Conservation (phyloP, 2,797 vertebrate genomes). For the Pangasius larnaudii region DNA sequence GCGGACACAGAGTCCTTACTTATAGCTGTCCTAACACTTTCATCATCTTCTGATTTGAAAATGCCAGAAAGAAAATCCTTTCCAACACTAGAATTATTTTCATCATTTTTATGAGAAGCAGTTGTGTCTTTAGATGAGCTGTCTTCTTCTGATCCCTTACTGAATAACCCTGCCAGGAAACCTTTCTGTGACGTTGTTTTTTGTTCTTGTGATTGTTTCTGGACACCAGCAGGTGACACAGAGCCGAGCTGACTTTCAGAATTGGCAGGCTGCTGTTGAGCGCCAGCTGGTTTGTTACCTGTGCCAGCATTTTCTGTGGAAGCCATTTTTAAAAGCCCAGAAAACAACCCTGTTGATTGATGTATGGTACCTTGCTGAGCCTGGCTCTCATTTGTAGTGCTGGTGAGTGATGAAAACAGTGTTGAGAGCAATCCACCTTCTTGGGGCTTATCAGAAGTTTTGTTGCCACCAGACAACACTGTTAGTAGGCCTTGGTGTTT, state of each 20-base stretch:
- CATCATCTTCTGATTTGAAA: background rate
- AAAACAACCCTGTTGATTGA: constrained; percentile 72
- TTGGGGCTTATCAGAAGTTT: constrained; percentile 65
- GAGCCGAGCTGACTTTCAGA: background rate
- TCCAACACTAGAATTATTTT: background rate
- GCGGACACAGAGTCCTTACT: background rate
- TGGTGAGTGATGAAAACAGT: constrained; percentile 69
- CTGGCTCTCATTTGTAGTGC: constrained; percentile 51
- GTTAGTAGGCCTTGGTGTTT: constrained; percentile 68
- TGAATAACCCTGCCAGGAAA: background rate
- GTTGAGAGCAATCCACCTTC: constrained; percentile 73
- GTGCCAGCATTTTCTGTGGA: constrained; percentile 40
- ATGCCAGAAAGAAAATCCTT: background rate
- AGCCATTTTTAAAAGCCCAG: constrained; percentile 72
- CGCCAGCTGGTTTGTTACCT: constrained; percentile 8
- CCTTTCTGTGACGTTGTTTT: background rate
- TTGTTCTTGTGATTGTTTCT: constrained; percentile 56
- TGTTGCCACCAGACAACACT: constrained; percentile 63
- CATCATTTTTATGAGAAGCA: too few relatives aligned
- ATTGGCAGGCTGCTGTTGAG: constrained; percentile 15
- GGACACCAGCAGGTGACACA: background rate
- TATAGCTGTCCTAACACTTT: background rate
- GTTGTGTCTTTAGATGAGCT: background rate
- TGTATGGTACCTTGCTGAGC: constrained; percentile 57
- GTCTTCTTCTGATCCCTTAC: background rate